Conservation (phyloP, 2,113 vertebrate species). For the Mus pahari region DNA sequence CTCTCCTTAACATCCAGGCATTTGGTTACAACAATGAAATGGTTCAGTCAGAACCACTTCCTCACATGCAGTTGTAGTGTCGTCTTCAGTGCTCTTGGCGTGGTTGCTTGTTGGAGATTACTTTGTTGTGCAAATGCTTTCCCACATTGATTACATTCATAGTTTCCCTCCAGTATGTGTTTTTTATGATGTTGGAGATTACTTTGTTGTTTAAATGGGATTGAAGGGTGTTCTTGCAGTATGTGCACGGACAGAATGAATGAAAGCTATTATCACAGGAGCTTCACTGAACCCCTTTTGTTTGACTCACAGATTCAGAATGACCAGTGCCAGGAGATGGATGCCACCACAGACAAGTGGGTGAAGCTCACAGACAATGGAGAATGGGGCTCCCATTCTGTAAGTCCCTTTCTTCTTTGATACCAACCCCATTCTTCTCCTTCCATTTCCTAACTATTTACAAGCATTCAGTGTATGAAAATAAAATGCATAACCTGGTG, state of each 20-base stretch:
- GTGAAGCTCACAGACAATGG: conserved; percentile 93
- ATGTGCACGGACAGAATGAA: background rate
- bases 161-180: no score
- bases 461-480: conserved; percentile 10
- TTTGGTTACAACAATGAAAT: background rate
- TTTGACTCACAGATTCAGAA: conserved; percentile 94
- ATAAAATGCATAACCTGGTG: background rate
- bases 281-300: conserved; percentile 48
- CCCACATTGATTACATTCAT: no score
- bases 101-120: conserved; percentile 23
- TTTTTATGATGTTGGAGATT: no score
- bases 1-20: background rate
- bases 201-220: background rate
- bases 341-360: conserved; percentile 93
- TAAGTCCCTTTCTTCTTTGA: conserved; percentile 80
- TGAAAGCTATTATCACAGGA: background rate
- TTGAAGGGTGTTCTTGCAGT: conserved; percentile 3
- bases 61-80: background rate
- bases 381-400: conserved; percentile 94
- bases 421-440: background rate
- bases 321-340: conserved; percentile 98
- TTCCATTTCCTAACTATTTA: background rate
- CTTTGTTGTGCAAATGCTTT: no score
- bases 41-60: background rate
- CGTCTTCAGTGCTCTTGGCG: background rate